A percentile compares a stretch with the other conserved stretches of the same genome.
Conservation (phyloP, 1,140 invertebrate species). For the Neelides sp. region DNA sequence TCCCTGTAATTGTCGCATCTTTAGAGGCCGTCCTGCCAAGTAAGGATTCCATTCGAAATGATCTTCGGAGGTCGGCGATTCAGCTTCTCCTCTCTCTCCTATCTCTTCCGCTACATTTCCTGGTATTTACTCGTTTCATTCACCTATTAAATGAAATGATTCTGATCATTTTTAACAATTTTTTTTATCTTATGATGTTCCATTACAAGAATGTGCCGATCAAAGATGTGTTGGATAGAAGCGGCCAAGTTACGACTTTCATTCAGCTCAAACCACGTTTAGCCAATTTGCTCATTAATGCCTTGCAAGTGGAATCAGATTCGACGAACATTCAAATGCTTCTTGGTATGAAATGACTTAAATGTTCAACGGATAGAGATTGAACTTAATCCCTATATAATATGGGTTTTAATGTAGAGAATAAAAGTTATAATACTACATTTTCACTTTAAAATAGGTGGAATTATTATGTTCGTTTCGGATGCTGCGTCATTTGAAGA, state of each 20-base stretch:
- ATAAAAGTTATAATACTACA: too few relatives aligned
- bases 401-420: too few relatives aligned
- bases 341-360: too few relatives aligned
- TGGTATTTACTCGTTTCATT: constrained; percentile 38
- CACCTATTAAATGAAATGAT: not conserved
- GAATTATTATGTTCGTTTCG: constrained; percentile 63
- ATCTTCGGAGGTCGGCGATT: constrained; percentile 77
- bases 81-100: constrained; percentile 78
- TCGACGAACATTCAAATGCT: constrained; percentile 80
- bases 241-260: constrained; percentile 48
- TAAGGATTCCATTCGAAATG: constrained; percentile 49
- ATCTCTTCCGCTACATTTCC: constrained; percentile 80
- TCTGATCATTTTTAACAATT: not conserved
- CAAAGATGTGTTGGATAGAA: constrained; percentile 42
- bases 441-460: constrained; percentile 36
- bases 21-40: constrained; percentile 75
- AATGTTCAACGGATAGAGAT: too few relatives aligned
- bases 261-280: constrained; percentile 64
- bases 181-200: constrained; percentile 4
- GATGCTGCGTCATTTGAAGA: constrained; percentile 67
- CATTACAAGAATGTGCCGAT: constrained; percentile 52
- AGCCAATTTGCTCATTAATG: constrained; percentile 72
- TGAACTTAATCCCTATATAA: too few relatives aligned
- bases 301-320: constrained; percentile 72
- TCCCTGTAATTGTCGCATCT: constrained; percentile 77